Evolutionary conservation across 53 echinoderm and acorn worm species (phyloP).

Genomic region (Antedon mediterranea): DNA sequence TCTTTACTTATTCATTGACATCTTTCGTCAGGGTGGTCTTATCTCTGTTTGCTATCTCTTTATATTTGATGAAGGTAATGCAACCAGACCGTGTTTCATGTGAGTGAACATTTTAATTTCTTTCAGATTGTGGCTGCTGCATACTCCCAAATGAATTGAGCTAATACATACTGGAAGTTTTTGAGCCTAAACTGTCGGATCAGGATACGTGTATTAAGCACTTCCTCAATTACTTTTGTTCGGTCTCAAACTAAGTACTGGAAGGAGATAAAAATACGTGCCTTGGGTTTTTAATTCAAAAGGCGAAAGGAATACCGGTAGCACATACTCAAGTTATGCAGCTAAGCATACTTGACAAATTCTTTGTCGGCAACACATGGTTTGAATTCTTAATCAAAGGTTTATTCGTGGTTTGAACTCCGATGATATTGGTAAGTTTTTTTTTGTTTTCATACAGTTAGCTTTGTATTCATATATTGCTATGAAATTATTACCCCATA

Average conservation of each 20-base stretch:
- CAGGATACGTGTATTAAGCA: background rate
- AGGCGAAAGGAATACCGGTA: background rate
- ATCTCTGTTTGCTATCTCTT: background rate
- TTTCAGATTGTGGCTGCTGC: background rate
- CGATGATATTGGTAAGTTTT: background rate
- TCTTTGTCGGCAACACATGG: background rate
- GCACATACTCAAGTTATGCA: background rate
- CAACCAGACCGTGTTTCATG: background rate
- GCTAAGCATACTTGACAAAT: background rate
- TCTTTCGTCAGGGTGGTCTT: background rate
- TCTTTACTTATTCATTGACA: background rate
- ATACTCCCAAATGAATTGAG: background rate
- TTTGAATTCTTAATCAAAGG: background rate
- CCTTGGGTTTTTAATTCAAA: background rate
- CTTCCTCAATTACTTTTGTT: background rate
- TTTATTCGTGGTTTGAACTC: background rate
- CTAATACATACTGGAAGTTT: background rate
- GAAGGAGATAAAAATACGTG: background rate
- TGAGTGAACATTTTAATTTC: background rate
- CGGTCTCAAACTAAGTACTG: background rate
- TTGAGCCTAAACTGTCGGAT: background rate
- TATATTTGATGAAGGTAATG: background rate
- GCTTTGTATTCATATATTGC: too few species aligned
- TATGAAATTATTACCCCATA: too few species aligned
- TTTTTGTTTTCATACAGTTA: background rate